Percentiles rank a stretch among this genome's conserved stretches.
These are phyloP conservation scores for Cavia aperea DNA, from an alignment of 2,113 vertebrate species.

Conservation along the genomic window DNA sequence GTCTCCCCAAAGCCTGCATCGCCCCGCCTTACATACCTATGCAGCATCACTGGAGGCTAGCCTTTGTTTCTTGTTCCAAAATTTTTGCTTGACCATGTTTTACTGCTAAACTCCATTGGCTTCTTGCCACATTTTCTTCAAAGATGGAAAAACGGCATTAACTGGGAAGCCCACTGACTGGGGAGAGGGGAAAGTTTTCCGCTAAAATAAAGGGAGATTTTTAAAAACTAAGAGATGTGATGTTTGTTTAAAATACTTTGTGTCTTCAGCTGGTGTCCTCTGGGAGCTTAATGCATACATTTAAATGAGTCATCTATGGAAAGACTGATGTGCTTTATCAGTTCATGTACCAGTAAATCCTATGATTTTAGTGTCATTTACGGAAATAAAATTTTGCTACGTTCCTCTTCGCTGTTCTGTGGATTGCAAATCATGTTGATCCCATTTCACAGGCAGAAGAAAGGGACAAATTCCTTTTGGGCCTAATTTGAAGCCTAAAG, in stretches of 20 bases:
- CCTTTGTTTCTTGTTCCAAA: conserved; percentile 8
- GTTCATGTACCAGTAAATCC: not conserved
- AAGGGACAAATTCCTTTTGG: not conserved
- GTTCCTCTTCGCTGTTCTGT: not conserved
- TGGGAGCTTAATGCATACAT: not conserved
- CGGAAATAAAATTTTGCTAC: not conserved
- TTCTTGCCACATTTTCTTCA: not conserved
- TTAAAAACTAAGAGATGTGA: not conserved
- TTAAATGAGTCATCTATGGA: conserved; percentile 10
- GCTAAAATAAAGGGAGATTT: not conserved
- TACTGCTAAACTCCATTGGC: not conserved
- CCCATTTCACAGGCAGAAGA: not conserved
- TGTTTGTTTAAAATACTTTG: conserved; percentile 10
- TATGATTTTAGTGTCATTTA: not conserved
- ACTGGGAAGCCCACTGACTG: not conserved
- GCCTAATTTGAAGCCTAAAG: conserved; percentile 20
- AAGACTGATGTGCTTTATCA: not conserved
- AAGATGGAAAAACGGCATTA: not conserved
- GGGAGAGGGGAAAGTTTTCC: not conserved
- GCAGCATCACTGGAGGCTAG: not conserved
- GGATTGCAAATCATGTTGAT: not conserved
- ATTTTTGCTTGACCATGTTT: not conserved
- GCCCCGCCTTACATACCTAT: not conserved
- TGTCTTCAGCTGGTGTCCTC: not conserved
- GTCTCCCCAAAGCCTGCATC: not conserved